phyloP scores from a whole-genome alignment of 2,113 vertebrate species.

The Silurus asotus region DNA sequence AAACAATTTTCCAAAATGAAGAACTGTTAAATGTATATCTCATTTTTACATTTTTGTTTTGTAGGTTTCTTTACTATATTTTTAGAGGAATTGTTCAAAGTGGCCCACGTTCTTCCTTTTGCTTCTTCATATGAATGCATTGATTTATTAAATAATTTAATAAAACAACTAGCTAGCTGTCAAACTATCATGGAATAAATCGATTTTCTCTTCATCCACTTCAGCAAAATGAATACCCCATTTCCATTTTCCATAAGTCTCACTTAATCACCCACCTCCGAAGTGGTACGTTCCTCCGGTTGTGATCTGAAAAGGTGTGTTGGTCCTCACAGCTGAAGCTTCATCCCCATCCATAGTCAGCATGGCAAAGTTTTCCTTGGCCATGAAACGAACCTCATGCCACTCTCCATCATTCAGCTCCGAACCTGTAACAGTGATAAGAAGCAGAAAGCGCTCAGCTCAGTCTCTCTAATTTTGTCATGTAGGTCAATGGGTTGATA shows the following conservation, averaged over 20 bases:
- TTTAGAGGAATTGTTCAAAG: neutral
- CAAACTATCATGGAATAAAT: too few relatives aligned
- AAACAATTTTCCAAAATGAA: neutral
- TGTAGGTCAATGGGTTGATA: slow-evolving; percentile 12
- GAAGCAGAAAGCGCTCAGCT: neutral
- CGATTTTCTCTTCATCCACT: neutral
- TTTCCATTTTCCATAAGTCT: neutral
- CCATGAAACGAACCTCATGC: slow-evolving; percentile 87
- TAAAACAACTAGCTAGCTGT: neutral
- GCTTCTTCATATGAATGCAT: too few relatives aligned
- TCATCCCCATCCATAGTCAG: slow-evolving; percentile 90
- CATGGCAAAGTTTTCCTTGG: slow-evolving; percentile 92
- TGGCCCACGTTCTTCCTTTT: neutral
- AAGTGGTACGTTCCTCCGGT: slow-evolving; percentile 90
- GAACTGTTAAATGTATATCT: neutral
- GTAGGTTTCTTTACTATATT: neutral
- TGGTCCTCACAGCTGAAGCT: slow-evolving; percentile 84
- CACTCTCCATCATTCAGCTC: slow-evolving; percentile 92
- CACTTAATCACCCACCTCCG: slow-evolving; percentile 80
- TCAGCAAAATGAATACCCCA: neutral
- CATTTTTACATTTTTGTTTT: neutral
- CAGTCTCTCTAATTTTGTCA: neutral
- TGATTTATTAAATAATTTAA: neutral
- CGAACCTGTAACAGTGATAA: slow-evolving; percentile 70
- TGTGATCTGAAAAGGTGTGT: slow-evolving; percentile 85